Evolutionary conservation across 2,888 invertebrate genomes (phyloP).

Genomic region (Plemyria rubiginata): DNA sequence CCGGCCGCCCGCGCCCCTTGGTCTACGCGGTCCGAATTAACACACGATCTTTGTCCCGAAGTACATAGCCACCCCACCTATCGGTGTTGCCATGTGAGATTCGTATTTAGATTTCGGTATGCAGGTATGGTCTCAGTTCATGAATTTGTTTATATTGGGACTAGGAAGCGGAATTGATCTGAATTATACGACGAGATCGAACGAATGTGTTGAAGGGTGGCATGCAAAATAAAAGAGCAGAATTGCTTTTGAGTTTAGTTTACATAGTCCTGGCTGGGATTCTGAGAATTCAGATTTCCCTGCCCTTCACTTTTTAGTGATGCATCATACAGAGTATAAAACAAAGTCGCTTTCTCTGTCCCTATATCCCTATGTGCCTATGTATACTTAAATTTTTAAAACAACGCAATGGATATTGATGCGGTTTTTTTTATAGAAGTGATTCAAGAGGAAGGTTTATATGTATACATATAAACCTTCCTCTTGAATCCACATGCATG

Average conservation of each 20-base stretch:
- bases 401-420: no score
- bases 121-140: slow-evolving; percentile 40
- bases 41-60: slow-evolving; percentile 78
- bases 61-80: slow-evolving; percentile 51
- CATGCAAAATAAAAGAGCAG: slow-evolving; percentile 25
- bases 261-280: slow-evolving; percentile 15
- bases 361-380: no score
- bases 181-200: slow-evolving; percentile 32
- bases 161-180: slow-evolving; percentile 37
- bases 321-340: no score
- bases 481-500: no score
- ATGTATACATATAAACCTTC: no score
- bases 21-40: slow-evolving; percentile 78
- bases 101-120: slow-evolving; percentile 45
- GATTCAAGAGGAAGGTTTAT: no score
- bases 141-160: slow-evolving; percentile 39
- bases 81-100: slow-evolving; percentile 56
- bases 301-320: no score
- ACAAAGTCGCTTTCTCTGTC: no score
- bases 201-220: slow-evolving; percentile 24
- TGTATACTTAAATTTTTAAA: no score
- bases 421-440: no score
- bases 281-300: neutral
- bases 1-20: slow-evolving; percentile 67
- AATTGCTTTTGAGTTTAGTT: slow-evolving; percentile 11